Evolutionary conservation across 2,888 invertebrate species (phyloP).

Genomic region (Campaea margaritaria): DNA sequence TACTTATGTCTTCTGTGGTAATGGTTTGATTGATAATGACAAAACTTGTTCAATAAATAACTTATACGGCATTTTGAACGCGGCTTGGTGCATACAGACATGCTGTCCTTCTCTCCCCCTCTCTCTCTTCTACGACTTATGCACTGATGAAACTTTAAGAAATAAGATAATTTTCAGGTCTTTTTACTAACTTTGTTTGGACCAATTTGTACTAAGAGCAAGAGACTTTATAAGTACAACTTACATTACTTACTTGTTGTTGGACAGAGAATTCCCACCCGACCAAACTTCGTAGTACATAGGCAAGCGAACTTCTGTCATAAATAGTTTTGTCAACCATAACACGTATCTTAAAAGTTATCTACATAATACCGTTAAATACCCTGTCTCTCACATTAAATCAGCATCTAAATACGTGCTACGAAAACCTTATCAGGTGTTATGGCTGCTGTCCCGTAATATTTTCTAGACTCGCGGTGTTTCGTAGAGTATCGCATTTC

Average conservation of each 20-base stretch:
- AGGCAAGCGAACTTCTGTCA: slow-evolving; percentile 16
- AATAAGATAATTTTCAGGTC: background rate
- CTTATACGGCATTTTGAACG: no score
- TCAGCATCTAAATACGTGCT: slow-evolving; percentile 29
- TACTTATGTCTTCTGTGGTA: no score
- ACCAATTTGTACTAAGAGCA: background rate
- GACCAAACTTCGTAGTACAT: slow-evolving; percentile 21
- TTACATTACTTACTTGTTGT: background rate
- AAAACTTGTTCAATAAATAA: no score
- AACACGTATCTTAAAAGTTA: slow-evolving; percentile 28
- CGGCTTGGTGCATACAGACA: no score
- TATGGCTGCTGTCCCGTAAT: background rate
- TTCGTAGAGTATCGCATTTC: slow-evolving; percentile 6
- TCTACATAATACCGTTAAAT: slow-evolving; percentile 28
- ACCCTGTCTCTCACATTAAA: slow-evolving; percentile 34
- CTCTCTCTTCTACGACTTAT: no score
- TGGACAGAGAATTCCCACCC: slow-evolving; percentile 11
- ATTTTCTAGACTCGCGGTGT: slow-evolving; percentile 6
- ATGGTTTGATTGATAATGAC: no score
- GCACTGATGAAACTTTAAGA: background rate
- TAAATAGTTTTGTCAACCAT: slow-evolving; percentile 25
- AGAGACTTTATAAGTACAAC: slow-evolving; percentile 6
- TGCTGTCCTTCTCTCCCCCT: no score
- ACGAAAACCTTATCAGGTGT: slow-evolving; percentile 20
- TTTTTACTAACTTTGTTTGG: background rate